Conservation (phyloP, 2,113 vertebrate genomes). For the Amazona vittata region DNA sequence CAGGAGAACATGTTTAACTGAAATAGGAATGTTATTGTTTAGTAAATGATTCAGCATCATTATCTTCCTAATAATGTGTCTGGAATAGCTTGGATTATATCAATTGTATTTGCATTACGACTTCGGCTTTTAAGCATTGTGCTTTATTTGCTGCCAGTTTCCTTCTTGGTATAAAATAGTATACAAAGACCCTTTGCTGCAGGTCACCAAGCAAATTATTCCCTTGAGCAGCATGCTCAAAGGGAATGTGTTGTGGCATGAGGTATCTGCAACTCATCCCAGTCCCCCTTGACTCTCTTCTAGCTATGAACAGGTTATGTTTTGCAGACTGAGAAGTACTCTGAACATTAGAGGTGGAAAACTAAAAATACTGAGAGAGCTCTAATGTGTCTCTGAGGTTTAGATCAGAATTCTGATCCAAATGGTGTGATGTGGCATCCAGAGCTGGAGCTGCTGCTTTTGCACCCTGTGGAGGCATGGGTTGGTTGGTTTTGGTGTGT, state of each 20-base stretch:
- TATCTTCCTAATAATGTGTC: not conserved
- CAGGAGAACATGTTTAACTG: not conserved
- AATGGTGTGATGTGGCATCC: not conserved
- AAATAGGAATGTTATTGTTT: not conserved
- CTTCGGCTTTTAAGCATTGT: not conserved
- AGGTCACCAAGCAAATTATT: not conserved
- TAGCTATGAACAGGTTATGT: not conserved
- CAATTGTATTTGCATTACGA: not conserved
- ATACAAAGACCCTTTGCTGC: not conserved
- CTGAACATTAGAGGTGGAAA: not conserved
- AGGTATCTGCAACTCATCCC: not conserved
- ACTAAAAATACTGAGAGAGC: not conserved
- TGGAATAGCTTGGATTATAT: not conserved
- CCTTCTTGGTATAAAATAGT: not conserved
- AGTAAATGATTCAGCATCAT: not conserved
- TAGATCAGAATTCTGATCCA: not conserved
- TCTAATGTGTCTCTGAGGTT: not conserved
- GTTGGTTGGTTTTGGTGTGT: not conserved
- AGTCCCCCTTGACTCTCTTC: rapidly evolving
- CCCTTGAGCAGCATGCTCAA: not conserved
- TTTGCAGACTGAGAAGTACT: not conserved
- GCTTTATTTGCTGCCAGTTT: not conserved
- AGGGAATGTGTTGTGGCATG: not conserved
- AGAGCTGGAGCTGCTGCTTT: not conserved
- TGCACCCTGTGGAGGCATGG: not conserved